A percentile compares a stretch with the other conserved stretches of the same genome.
Conservation (phyloP, 2,113 vertebrate genomes). For the Thunnus thynnus region DNA sequence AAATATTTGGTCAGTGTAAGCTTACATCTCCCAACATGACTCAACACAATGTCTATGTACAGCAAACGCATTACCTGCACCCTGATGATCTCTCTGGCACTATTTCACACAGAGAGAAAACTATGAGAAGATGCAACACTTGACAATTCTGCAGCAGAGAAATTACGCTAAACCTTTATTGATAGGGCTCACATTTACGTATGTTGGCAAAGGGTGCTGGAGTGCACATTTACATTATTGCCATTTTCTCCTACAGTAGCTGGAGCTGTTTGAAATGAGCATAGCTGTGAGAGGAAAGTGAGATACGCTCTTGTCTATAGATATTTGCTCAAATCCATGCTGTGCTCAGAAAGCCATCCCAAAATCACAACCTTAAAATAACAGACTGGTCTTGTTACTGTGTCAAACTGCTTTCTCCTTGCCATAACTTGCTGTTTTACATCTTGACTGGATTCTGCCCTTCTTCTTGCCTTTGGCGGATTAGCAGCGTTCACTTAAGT, state of each 20-base stretch:
- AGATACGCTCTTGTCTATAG: too few relatives aligned
- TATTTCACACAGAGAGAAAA: background rate
- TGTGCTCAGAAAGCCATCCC: background rate
- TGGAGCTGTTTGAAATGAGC: too few relatives aligned
- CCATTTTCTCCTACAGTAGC: too few relatives aligned
- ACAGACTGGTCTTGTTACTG: background rate
- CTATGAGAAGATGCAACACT: background rate
- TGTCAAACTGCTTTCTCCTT: slow-evolving; percentile 12
- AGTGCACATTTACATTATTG: background rate
- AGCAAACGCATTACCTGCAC: slow-evolving; percentile 9
- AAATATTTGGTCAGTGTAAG: background rate
- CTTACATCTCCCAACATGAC: slow-evolving; percentile 8
- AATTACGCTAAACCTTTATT: background rate
- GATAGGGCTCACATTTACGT: background rate
- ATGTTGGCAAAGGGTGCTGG: too few relatives aligned
- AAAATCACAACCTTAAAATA: slow-evolving; percentile 4
- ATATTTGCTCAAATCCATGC: background rate
- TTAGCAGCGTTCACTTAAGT: slow-evolving; percentile 18
- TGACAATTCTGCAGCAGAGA: background rate
- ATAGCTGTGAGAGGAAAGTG: too few relatives aligned
- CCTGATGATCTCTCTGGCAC: background rate
- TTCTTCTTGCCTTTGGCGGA: slow-evolving; percentile 14
- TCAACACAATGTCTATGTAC: background rate
- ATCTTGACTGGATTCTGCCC: slow-evolving; percentile 1
- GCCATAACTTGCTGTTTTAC: background rate